Base-by-base conservation (phyloP, 2,888 invertebrate genomes). In the Apamea epomidion region DNA sequence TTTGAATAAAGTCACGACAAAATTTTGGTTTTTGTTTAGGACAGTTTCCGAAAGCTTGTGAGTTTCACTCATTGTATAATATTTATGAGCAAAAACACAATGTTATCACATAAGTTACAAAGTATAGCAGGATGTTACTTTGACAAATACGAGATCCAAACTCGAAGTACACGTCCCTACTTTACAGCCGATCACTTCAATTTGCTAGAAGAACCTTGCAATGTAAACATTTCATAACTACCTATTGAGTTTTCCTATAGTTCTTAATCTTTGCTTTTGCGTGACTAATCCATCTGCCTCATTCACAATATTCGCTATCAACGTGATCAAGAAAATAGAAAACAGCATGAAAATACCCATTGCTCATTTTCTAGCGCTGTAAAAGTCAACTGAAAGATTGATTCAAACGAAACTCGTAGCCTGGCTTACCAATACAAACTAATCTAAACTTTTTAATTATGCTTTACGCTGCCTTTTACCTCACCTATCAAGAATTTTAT, bases 371-470 rank as follows among this genome's bases (percentile, higher is more conserved):
- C 71, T 64, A 82, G 58, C 68, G 71, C 73, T 70, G 68, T 88
- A 71, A 78, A 88, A 88, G 83, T 88, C 87, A 86, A 88, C 69
- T 54, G 64, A 82, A 78, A 74, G 75, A 86, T 88, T 82, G 88
- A 80, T 88, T 74, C 62, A 67, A 74, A 67, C 58, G 70, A 71
- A 70, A 71, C 70, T 67, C 65, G 37, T 32, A 37, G 60, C 51
- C 70, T 60, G 62, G 62, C 67, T 74, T 67, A 58, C 62, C 51
- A 58, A 58, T 21, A 67, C 37, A 84, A 78, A 87, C 29, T 69
- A 74, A 72, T 71, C n/a, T n/a, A 65, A 62, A 75, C 68, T 69
- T 87, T 65, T 25, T 25, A 80, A 87, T 70, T 51, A 71, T 58
- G 18, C 45, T 62, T 2, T 70, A 60, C 42, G 25, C 62, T 58